Evolutionary conservation across 2,113 vertebrate species (phyloP), one percentile per base, ranked within the genome.

Genomic region (Ammodramus savannarum): DNA sequence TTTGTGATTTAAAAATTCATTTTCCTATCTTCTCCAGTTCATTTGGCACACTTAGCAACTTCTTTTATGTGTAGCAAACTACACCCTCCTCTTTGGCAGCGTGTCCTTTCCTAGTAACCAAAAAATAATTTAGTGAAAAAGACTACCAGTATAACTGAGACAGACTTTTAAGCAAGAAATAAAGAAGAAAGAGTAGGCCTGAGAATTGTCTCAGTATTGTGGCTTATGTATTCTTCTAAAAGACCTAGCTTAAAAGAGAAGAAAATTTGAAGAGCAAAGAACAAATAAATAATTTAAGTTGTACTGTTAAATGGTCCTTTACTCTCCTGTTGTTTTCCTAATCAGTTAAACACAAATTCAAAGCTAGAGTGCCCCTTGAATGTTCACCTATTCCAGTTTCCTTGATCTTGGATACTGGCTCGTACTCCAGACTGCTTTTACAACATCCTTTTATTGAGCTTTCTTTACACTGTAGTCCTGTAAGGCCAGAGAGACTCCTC

Each of bases 381-480:
- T 11, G 36, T 83, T 83, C 77, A 83, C 23, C 36, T 69, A 12
- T 55, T 87, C 44, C 77, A 74, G 25, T 69, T 85, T 93, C 81
- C 86, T 93, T 89, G 58, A 76, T 92, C 71, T 74, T 76, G 59
- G 71, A 58, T 90, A 73, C 59, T 89, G 69, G 51, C 49, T 87
- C 11, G 34, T 85, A 93, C 49, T 89, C 55, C 46, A 44, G 65
- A 67, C 36, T 55, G 54, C 87, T 88, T 90, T 74, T 89, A 92
- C 75, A 96, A 90, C 71, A 69, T 52, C 58, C 38, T 92, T 94
- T 88, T 90, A 97, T 93, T 74, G 88, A 97, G 65, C 44, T 82
- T 87, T 88, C 85, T 91, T 93, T 86, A 36, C 76, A 73, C n/a
- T 57, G 25, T 44, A 82, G 62, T 94, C 88, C 82, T 46, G 4